A percentile compares a stretch with the other conserved stretches of the same genome.
Conservation (phyloP, 2,797 vertebrate genomes). For the Eutrigla gurnardus region DNA sequence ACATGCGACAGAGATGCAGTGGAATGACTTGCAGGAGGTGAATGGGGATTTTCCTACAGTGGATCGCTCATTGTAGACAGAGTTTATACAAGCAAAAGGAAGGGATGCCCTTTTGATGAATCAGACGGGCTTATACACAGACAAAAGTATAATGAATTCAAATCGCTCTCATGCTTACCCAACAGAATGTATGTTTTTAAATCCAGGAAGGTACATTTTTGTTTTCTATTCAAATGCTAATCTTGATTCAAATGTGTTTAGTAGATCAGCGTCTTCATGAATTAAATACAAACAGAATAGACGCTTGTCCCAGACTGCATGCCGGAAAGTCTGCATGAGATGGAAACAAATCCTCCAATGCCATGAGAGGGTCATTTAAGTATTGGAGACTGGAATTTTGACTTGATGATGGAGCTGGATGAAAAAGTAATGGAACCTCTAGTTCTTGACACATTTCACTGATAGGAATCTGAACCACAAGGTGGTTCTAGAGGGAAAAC, state of each 20-base stretch:
- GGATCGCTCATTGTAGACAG: constrained; percentile 33
- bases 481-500: too few species aligned
- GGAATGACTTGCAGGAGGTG: constrained; percentile 31
- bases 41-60: constrained; percentile 51
- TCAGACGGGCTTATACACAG: constrained; percentile 58
- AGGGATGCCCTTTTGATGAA: constrained; percentile 62
- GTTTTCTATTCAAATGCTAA: constrained; percentile 53
- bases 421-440: too few species aligned
- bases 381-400: too few species aligned
- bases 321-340: not conserved
- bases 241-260: constrained; percentile 43
- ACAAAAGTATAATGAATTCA: constrained; percentile 57
- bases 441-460: too few species aligned
- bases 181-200: constrained; percentile 66
- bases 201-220: constrained; percentile 44
- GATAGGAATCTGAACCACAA: not conserved
- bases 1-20: constrained; percentile 22
- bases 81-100: constrained; percentile 57
- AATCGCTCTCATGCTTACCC: constrained; percentile 56
- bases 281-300: constrained; percentile 31
- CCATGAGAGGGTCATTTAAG: too few species aligned
- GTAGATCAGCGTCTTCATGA: constrained; percentile 22
- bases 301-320: constrained; percentile 8
- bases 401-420: too few species aligned
- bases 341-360: not conserved